Evolutionary conservation across 2,113 vertebrate species (phyloP).

Genomic region (Lucifuga dentata): DNA sequence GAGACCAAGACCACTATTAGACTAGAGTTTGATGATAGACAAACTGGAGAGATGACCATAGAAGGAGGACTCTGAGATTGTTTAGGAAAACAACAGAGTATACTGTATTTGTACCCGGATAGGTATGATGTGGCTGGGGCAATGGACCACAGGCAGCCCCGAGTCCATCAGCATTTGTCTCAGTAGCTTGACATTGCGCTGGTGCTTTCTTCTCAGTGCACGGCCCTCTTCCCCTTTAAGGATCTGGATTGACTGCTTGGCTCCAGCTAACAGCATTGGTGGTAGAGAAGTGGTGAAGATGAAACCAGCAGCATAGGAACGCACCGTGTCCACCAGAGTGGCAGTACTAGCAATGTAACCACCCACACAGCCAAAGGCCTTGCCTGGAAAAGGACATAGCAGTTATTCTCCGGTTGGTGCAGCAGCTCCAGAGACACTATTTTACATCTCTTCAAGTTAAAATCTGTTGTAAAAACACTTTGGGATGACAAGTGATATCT

Average conservation of each 20-base stretch:
- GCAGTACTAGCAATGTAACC: slow-evolving; percentile 94
- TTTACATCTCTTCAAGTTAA: neutral
- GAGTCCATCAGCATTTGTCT: slow-evolving; percentile 97
- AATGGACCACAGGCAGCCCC: slow-evolving; percentile 94
- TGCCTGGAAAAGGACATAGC: slow-evolving; percentile 81
- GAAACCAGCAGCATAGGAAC: slow-evolving; percentile 94
- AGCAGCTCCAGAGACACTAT: neutral
- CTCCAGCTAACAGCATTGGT: slow-evolving; percentile 94
- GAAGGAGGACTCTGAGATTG: too few species aligned
- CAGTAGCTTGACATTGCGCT: slow-evolving; percentile 95
- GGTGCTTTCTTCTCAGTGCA: slow-evolving; percentile 90
- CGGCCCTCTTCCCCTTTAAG: slow-evolving; percentile 91
- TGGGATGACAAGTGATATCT: too few species aligned
- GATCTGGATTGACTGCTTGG: slow-evolving; percentile 88
- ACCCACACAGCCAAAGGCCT: slow-evolving; percentile 97
- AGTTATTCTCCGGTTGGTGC: neutral
- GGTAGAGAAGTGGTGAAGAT: slow-evolving; percentile 98
- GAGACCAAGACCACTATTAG: neutral
- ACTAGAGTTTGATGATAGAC: too few species aligned
- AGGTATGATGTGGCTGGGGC: slow-evolving; percentile 98
- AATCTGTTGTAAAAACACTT: too few species aligned
- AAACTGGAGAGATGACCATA: too few species aligned
- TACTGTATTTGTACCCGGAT: slow-evolving; percentile 76
- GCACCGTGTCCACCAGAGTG: slow-evolving; percentile 90
- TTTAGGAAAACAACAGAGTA: neutral